A percentile compares a stretch with the other conserved stretches of the same genome.
Conservation (phyloP, 2,797 vertebrate genomes). For the Salmo trutta region DNA sequence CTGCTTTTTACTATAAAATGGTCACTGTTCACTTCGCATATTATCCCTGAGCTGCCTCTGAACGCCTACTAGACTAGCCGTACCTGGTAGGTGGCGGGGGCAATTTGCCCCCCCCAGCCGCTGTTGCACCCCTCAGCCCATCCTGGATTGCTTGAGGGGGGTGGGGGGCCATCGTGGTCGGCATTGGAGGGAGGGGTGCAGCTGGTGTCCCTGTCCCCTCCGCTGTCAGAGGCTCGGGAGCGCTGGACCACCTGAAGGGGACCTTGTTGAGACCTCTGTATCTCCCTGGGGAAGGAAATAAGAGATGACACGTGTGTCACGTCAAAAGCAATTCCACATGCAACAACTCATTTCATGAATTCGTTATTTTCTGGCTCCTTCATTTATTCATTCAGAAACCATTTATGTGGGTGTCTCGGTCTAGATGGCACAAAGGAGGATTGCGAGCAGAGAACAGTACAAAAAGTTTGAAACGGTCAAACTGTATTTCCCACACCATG, state of each 20-base stretch:
- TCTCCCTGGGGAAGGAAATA: slow-evolving; percentile 54
- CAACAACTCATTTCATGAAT: background rate
- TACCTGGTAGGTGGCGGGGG: slow-evolving; percentile 81
- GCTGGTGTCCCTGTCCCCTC: slow-evolving; percentile 72
- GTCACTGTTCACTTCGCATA: background rate
- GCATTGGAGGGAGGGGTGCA: slow-evolving; percentile 69
- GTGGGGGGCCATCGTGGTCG: slow-evolving; percentile 72
- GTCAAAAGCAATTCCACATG: background rate
- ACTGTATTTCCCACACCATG: background rate
- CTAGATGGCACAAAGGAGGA: background rate
- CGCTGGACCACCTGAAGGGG: slow-evolving; percentile 56
- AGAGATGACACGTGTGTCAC: background rate
- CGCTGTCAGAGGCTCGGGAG: slow-evolving; percentile 69
- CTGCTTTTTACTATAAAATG: background rate
- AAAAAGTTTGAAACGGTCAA: background rate
- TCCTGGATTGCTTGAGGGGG: slow-evolving; percentile 81
- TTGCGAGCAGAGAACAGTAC: background rate
- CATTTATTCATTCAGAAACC: background rate
- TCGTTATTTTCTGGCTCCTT: background rate
- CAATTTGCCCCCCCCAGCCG: slow-evolving; percentile 72
- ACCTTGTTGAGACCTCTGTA: slow-evolving; percentile 71
- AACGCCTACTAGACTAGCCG: background rate
- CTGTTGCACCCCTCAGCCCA: slow-evolving; percentile 80
- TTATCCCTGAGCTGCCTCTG: background rate
- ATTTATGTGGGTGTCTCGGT: too few relatives aligned